These are phyloP conservation scores for Hyperopisus bebe DNA, from an alignment of 2,113 vertebrate species.

Conservation along the genomic window DNA sequence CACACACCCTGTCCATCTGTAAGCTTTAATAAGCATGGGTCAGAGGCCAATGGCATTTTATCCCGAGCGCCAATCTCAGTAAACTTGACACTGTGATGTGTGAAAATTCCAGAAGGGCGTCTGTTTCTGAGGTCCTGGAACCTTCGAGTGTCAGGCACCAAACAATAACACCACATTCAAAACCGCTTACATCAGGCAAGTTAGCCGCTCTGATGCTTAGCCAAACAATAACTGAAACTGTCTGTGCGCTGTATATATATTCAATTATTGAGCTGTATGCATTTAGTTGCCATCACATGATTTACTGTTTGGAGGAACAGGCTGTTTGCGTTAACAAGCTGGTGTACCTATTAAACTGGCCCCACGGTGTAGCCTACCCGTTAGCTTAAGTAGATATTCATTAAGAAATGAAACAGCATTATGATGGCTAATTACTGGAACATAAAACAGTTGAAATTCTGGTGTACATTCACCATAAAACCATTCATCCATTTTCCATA, in stretches of 20 bases:
- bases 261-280: background rate
- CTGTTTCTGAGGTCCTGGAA: background rate
- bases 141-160: background rate
- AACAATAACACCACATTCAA: background rate
- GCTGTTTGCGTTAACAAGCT: background rate
- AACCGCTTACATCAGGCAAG: background rate
- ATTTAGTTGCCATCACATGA: background rate
- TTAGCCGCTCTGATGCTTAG: background rate
- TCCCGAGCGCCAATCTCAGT: background rate
- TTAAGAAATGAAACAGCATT: background rate
- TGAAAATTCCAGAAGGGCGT: background rate
- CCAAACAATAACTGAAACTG: background rate
- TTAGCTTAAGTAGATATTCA: background rate
- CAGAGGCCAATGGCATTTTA: background rate
- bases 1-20: background rate
- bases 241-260: background rate
- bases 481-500: background rate
- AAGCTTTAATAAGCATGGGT: background rate
- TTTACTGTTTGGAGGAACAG: background rate
- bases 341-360: background rate
- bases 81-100: background rate
- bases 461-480: background rate
- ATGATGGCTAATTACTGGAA: background rate
- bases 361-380: background rate
- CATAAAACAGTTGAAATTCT: background rate